Evolutionary conservation across 2,888 invertebrate genomes (phyloP), one percentile per base, ranked within the genome.

Genomic region (Drosophila suboccidentalis): DNA sequence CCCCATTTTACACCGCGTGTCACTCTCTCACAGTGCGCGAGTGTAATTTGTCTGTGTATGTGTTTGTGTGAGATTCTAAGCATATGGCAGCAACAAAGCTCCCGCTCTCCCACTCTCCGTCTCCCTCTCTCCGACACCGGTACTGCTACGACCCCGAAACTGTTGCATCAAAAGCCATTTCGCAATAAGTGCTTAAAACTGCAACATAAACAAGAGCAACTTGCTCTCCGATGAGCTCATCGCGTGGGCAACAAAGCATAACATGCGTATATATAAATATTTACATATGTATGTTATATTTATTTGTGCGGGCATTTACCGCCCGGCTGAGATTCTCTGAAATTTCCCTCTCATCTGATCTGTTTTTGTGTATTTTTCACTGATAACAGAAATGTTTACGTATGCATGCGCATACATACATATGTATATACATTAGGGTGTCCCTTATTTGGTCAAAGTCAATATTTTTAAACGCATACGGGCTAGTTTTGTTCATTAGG

Each of bases 81-180:
- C 83, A 83, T 62, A 80, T 83, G 83, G 15, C 49, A 59, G 34
- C 47, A 54, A 54, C 44, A 50, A 32, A 46, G 26, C 44, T 58
- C 51, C 47, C 43, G 15, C 51, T 44, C 46, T 43, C 39, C 46
- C 43, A n/a, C 10, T 13, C 43, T 46, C 29, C 59, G n/a, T n/a
- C 51, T 39, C 34, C 39, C 39, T 6, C 15, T 13, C 38, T 51
- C 38, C 47, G 50, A 34, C 44, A 49, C 34, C 46, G 46, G 39
- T 38, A 39, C 54, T n/a, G 34, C 32, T 4, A 22, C 57, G 53
- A 57, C 63, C 54, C 17, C 54, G 64, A 69, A 63, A 34, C 71
- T 85, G 73, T 85, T 83, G 82, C 82, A 80, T 69, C 53, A 53
- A 44, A 43, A 32, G 26, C 13, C 44, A 77, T 72, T 80, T 74